These are phyloP conservation scores for Metacarcinus magister DNA, from an alignment of 2,888 invertebrate genomes.

Conservation along the genomic window DNA sequence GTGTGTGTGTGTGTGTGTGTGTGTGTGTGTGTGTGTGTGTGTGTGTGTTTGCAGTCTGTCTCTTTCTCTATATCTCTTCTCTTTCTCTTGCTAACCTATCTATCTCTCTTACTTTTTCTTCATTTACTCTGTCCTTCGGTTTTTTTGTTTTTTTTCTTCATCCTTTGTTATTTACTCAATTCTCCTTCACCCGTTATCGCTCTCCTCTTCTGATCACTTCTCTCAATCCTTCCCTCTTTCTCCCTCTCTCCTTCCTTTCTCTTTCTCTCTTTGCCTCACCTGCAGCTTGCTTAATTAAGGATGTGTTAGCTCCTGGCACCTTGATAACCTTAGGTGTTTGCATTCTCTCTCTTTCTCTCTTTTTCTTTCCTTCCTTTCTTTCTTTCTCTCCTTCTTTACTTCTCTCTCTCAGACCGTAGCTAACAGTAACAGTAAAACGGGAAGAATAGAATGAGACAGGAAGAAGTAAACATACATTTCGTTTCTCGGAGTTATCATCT, in stretches of 20 bases:
- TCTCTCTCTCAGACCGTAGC: background rate
- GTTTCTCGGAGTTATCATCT: background rate
- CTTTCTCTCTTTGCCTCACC: background rate
- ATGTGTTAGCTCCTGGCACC: background rate
- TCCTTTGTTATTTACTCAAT: background rate
- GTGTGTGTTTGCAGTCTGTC: background rate
- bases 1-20: constrained; percentile 1
- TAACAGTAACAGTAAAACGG: constrained; percentile 13
- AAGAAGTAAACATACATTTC: background rate
- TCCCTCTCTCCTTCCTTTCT: background rate
- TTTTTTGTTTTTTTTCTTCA: background rate
- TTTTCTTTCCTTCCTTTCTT: no score
- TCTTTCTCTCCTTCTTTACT: background rate
- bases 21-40: constrained; percentile 26
- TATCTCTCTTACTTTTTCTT: constrained; percentile 37
- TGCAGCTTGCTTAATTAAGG: background rate
- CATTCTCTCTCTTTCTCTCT: constrained; percentile 39
- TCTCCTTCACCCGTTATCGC: background rate
- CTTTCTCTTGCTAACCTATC: background rate
- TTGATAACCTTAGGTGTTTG: background rate
- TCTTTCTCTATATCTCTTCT: background rate
- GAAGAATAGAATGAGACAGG: background rate
- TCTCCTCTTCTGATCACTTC: background rate
- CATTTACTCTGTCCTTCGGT: background rate
- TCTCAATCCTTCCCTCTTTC: background rate